A percentile compares a stretch with the other conserved stretches of the same genome.
Evolutionary conservation across 30 jellyfish, hydroid and myxozoan species (phyloP).

Genomic region (Hydractinia symbiolongicarpus): DNA sequence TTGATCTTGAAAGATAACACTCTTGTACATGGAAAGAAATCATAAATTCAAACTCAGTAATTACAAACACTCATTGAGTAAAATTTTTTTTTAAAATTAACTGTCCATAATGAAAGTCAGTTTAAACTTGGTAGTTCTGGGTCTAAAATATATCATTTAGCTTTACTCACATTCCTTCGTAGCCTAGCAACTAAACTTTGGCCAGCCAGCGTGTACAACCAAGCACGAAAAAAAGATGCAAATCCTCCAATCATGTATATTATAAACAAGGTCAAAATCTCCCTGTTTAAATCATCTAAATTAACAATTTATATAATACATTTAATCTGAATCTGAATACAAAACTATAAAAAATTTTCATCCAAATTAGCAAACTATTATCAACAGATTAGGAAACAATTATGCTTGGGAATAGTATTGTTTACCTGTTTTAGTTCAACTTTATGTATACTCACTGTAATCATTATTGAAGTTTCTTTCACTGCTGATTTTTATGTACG

Average conservation of each 20-base stretch:
- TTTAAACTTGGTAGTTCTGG: too few species aligned
- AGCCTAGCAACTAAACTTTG: constrained; percentile 88
- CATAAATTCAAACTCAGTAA: too few species aligned
- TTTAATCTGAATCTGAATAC: neutral
- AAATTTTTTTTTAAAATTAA: too few species aligned
- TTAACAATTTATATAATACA: neutral
- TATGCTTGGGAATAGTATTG: too few species aligned
- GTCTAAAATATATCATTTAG: neutral
- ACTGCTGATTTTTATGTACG: too few species aligned
- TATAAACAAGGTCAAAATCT: constrained; percentile 44
- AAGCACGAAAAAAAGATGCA: constrained; percentile 70
- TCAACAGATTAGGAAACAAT: neutral
- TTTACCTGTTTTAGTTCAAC: too few species aligned
- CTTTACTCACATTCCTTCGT: constrained; percentile 51
- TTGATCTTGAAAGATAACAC: too few species aligned
- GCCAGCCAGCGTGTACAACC: constrained; percentile 90
- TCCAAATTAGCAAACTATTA: neutral
- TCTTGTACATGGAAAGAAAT: too few species aligned
- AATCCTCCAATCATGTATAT: constrained; percentile 67
- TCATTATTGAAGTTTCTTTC: too few species aligned
- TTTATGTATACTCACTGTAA: too few species aligned
- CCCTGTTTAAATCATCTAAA: constrained; percentile 52
- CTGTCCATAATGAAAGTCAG: too few species aligned
- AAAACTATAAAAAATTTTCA: neutral
- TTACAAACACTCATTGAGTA: too few species aligned